These are phyloP conservation scores for Pseudomyrmex concolor DNA, from an alignment of 1,140 invertebrate genomes.

Conservation along the genomic window DNA sequence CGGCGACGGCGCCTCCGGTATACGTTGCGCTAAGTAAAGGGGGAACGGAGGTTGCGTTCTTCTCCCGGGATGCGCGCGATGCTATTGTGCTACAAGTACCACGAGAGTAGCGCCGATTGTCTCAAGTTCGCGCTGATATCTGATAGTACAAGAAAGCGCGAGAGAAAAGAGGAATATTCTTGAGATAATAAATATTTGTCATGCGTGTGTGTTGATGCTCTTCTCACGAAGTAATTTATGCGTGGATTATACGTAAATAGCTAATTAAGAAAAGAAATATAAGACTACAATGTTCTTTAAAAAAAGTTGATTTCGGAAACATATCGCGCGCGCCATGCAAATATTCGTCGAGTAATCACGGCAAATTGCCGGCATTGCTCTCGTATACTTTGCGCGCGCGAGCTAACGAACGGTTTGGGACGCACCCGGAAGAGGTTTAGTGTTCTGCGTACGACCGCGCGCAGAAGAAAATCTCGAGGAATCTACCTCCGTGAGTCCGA, in stretches of 20 bases:
- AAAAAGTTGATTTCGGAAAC: constrained; percentile 16
- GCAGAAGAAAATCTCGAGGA: constrained; percentile 52
- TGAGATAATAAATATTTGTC: no score
- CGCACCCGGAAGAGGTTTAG: constrained; percentile 49
- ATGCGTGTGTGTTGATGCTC: neutral
- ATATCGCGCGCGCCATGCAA: neutral
- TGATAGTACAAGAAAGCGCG: neutral
- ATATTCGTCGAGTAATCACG: constrained; percentile 59
- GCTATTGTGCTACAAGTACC: constrained; percentile 30
- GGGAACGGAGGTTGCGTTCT: constrained; percentile 15
- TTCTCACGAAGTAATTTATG: neutral
- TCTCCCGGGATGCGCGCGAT: neutral
- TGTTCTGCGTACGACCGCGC: constrained; percentile 30
- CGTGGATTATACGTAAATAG: neutral
- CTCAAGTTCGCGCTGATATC: constrained; percentile 12
- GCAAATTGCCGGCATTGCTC: constrained; percentile 50
- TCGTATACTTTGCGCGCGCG: constrained; percentile 35
- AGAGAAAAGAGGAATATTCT: neutral
- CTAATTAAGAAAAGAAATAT: neutral
- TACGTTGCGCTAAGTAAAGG: constrained; percentile 18
- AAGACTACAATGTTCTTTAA: neutral
- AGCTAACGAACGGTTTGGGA: constrained; percentile 58
- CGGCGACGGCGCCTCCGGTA: constrained; percentile 39
- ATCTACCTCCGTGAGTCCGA: constrained; percentile 31
- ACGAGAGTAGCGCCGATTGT: constrained; percentile 29